Conservation (phyloP, 1,140 invertebrate genomes). For the Penaeus vannamei region DNA sequence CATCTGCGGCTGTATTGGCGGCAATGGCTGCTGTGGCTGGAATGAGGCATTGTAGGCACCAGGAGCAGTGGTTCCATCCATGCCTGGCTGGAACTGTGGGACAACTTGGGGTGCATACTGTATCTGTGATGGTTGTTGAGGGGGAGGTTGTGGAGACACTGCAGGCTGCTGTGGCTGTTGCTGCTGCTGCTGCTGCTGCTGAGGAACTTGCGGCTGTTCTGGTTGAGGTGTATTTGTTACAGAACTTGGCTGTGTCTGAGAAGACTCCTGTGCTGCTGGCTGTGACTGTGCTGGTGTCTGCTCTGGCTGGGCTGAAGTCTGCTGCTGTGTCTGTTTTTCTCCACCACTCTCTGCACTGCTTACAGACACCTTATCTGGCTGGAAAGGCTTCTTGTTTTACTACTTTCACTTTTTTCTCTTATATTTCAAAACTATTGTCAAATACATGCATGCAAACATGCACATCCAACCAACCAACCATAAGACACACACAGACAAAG, state of each 20-base stretch:
- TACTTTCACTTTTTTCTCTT: background rate
- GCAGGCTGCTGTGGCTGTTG: background rate
- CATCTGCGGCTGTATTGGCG: slow-evolving; percentile 21
- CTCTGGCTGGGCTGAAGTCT: too few species aligned
- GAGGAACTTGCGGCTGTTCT: background rate
- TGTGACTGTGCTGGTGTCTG: too few species aligned
- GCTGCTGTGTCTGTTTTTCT: slow-evolving; percentile 9
- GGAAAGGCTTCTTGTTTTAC: background rate
- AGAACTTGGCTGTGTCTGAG: background rate
- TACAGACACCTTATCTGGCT: slow-evolving; percentile 56
- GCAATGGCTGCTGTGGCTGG: slow-evolving; percentile 33
- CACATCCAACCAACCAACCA: too few species aligned
- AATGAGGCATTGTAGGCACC: slow-evolving; percentile 22
- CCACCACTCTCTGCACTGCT: slow-evolving; percentile 55
- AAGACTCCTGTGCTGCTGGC: too few species aligned
- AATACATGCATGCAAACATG: slow-evolving; percentile 2
- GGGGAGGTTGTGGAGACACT: slow-evolving; percentile 21
- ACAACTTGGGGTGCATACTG: slow-evolving; percentile 43
- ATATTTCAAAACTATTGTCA: background rate
- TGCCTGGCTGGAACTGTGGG: slow-evolving; percentile 43
- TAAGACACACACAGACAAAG: too few species aligned
- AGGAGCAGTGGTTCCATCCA: background rate
- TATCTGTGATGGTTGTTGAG: background rate
- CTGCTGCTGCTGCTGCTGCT: slow-evolving; percentile 30
- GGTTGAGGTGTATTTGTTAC: background rate